Evolutionary conservation across 1,140 invertebrate genomes (phyloP), one percentile per base, ranked within the genome.

Genomic region (Sinella curviseta): DNA sequence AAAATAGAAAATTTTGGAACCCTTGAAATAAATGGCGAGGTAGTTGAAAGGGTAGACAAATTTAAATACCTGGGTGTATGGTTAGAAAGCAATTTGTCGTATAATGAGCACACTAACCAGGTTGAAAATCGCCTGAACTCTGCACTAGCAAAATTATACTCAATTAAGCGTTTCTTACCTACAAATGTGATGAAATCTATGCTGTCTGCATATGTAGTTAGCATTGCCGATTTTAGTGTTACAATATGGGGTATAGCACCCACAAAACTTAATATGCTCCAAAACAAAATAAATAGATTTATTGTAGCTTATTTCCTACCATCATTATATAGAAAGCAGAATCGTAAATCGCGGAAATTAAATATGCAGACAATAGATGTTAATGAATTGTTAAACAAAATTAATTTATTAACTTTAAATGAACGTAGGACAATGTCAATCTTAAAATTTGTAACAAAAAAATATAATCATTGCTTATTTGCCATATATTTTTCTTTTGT

Each of bases 51-150:
- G 26, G 76, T 77, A 16, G 30, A 28, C 26, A 20, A 8, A 30
- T 77, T 77, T 33, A 77, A 77, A 31, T 77, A 77, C 20, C 24
- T 77, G 0, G 76, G 76, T 4, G 8, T 57, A 77, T 0, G 16
- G 17, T 0, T 77, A 30, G 76, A 77, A 30, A 33, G 31, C 20
- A 30, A 55, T 57, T 2, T 77, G 0, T 30, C 17, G 26, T 77
- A 57, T 20, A 31, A 77, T 20, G 14, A 57, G 0, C 76, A 77
- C 26, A 20, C 55, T 2, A 14, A 70, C 30, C 4, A 30, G 8
- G 65, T 70, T 31, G 65, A 70, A 33, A 33, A 33, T 12, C 30
- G 31, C 3, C 1, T 70, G 30, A 60, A 8, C 8, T 2, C 8
- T 12, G 65, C 65, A 31, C n/a, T 70, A 30, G 26, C 65, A 3